Evolutionary conservation across 64 coral and sea anemone genomes (phyloP).

Genomic region (Dendrophyllia cribrosa): DNA sequence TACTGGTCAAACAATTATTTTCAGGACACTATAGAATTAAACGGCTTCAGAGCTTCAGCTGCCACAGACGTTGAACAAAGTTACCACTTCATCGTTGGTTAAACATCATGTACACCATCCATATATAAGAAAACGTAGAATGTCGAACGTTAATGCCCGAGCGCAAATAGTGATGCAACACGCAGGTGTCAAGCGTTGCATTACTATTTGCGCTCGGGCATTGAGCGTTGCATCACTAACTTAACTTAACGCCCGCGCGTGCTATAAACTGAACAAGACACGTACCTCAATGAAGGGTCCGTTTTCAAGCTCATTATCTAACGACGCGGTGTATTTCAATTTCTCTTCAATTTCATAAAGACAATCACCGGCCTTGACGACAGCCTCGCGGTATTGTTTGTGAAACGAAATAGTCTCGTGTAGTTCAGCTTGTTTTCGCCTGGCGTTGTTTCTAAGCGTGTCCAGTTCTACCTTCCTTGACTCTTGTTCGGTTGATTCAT

Average conservation of each 20-base stretch:
- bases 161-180: no score
- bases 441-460: constrained; percentile 8
- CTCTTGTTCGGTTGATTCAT: neutral
- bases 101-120: no score
- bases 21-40: no score
- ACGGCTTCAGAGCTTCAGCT: no score
- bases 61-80: no score
- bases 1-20: no score
- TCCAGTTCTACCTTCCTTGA: neutral
- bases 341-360: constrained; percentile 2
- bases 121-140: no score
- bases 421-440: constrained; percentile 10
- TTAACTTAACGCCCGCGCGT: neutral
- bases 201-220: no score
- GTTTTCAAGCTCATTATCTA: neutral
- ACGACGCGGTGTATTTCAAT: neutral
- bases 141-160: no score
- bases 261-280: neutral
- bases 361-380: constrained; percentile 4
- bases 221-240: no score
- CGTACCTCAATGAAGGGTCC: constrained; percentile 4
- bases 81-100: no score
- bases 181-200: no score
- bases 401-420: constrained; percentile 80
- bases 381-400: constrained; percentile 58